Percentiles rank a stretch among this genome's conserved stretches.
Evolutionary conservation across 1,140 invertebrate species (phyloP).

Genomic region (Brachionus rotundiformis): DNA sequence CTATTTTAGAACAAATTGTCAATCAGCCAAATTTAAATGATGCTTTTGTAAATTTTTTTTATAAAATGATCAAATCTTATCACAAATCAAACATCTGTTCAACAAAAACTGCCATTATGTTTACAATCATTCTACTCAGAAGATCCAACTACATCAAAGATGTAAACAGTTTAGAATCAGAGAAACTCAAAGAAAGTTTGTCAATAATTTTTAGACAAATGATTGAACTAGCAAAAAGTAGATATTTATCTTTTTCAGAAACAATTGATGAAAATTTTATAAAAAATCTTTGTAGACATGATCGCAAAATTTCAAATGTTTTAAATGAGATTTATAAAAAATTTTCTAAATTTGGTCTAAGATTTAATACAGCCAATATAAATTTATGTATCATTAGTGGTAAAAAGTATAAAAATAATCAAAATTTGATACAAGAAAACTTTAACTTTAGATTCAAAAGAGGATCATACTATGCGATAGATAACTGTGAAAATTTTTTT

Average conservation of each 20-base stretch:
- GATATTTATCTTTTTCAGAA: neutral
- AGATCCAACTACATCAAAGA: neutral
- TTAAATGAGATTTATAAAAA: neutral
- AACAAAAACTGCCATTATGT: slow-evolving; percentile 2
- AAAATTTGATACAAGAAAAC: neutral
- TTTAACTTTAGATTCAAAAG: slow-evolving; percentile 13
- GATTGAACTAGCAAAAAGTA: neutral
- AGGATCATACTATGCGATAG: neutral
- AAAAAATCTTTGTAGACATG: neutral
- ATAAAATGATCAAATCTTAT: neutral
- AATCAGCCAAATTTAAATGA: neutral
- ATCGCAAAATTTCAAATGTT: neutral
- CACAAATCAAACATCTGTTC: slow-evolving; percentile 7
- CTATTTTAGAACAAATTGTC: neutral
- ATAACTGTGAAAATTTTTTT: neutral
- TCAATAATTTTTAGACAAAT: neutral
- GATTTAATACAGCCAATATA: neutral
- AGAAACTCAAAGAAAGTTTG: neutral
- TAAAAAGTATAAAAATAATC: neutral
- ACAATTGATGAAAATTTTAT: neutral
- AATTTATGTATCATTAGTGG: neutral
- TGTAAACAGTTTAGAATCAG: neutral
- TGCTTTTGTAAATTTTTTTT: neutral
- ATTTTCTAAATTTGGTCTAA: neutral
- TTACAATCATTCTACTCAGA: neutral